Conservation (phyloP, 2,888 invertebrate genomes). For the Cheilosia scutellata region DNA sequence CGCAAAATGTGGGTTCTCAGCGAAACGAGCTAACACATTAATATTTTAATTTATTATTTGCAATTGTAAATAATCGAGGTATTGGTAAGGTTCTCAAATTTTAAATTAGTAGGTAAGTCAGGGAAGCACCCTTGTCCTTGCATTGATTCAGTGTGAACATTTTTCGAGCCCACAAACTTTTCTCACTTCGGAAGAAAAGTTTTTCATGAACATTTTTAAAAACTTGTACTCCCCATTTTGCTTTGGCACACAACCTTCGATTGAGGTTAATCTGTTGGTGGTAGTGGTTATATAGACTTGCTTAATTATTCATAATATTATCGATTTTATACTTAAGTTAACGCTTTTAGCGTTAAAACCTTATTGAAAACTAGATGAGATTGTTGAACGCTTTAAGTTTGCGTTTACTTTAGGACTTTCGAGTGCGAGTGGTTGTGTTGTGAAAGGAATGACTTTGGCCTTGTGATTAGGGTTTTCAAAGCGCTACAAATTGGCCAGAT, state of each 20-base stretch:
- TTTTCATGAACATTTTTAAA: background rate
- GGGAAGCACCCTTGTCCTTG: background rate
- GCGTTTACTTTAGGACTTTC: background rate
- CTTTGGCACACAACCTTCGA: background rate
- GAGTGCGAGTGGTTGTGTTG: background rate
- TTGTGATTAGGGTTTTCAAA: background rate
- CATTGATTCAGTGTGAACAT: background rate
- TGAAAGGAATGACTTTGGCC: background rate
- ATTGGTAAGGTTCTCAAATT: background rate
- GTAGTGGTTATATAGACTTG: background rate
- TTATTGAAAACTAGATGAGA: background rate
- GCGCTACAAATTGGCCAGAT: background rate
- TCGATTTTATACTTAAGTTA: background rate
- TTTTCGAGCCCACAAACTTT: background rate
- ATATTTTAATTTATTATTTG: background rate
- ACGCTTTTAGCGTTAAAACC: background rate
- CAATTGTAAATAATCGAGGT: background rate
- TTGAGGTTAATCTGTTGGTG: background rate
- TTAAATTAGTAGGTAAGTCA: background rate
- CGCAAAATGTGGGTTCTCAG: slow-evolving; percentile 4
- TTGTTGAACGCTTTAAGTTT: background rate
- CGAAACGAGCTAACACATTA: background rate
- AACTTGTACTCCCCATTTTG: background rate
- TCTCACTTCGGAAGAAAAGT: background rate
- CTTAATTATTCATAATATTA: background rate